Base-by-base conservation (phyloP, 2,113 vertebrate species). In the Oryzias woworae region DNA sequence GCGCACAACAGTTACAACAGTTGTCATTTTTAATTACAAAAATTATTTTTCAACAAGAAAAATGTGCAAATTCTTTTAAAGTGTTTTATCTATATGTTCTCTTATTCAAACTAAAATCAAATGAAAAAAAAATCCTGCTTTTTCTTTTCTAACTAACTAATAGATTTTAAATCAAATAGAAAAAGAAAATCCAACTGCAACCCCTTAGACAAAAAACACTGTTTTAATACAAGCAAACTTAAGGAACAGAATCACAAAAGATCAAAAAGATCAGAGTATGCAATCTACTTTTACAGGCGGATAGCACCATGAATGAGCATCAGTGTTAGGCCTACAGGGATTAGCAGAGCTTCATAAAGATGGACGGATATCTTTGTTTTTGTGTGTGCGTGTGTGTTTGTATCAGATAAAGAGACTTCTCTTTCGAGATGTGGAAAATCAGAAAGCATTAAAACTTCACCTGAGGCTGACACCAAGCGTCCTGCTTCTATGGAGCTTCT, bases 401-500 rank as follows among this genome's bases (percentile, higher is more conserved):
- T 14, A 36, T 49, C 53, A 57, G 36, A 67, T 57, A 75, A 76
- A 87, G 75, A 87, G 78, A 78, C 78, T 84, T 65, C 85, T 87
- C 80, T 84, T 90, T 91, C 84, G 85, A 81, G 80, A 58, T 23
- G 74, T 81, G 80, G 75, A 85, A 87, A 89, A 87, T 86, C 85
- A 87, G 87, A 82, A 82, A 78, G 88, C 78, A 84, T 85, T 83
- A 87, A 88, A 89, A 87, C 85, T 75, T 88, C 89, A 90, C 90
- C 86, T 75, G 86, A 84, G 83, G 88, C 87, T 85, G 83, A 89
- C 85, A 89, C 85, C 80, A 87, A 77, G 71, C 81, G 10, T 85
- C 81, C 73, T 77, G 75, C 84, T 75, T 92, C 84, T 92, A 90
- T 90, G 87, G 88, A 82, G 85, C 89, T 91, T 92, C 89, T 92